phyloP scores from a whole-genome alignment of 1,140 invertebrate species.

The Mercenaria mercenaria region DNA sequence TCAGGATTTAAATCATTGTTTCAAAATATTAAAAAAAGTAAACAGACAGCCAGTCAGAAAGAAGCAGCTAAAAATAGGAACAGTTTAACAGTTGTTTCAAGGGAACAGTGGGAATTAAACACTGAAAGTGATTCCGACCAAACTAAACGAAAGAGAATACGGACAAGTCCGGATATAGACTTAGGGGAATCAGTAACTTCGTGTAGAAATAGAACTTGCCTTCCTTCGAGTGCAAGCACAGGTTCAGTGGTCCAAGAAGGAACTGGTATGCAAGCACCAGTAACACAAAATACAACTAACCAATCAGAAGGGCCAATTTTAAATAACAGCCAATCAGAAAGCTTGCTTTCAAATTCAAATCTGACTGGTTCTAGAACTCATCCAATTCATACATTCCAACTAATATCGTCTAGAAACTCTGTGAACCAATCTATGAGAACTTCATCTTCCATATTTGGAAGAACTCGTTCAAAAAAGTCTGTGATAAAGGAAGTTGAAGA shows the following conservation, averaged over 20 bases:
- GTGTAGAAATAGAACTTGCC: slow-evolving; percentile 18
- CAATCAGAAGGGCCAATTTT: slow-evolving; percentile 13
- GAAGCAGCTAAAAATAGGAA: not conserved
- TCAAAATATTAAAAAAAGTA: slow-evolving; percentile 58
- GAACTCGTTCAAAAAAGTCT: slow-evolving; percentile 51
- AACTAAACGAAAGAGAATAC: slow-evolving; percentile 6
- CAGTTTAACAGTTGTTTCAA: not conserved
- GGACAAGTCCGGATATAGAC: slow-evolving; percentile 49
- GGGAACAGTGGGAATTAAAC: not conserved
- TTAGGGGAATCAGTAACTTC: not conserved
- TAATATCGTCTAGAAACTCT: not conserved
- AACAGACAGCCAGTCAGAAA: not conserved
- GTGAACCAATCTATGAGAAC: not conserved
- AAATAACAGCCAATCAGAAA: slow-evolving; percentile 10
- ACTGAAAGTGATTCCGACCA: slow-evolving; percentile 42
- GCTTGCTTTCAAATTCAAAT: slow-evolving; percentile 2
- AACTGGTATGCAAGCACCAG: not conserved
- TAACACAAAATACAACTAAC: not conserved
- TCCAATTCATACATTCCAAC: slow-evolving; percentile 65
- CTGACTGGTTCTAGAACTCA: slow-evolving; percentile 23
- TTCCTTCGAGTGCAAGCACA: not conserved
- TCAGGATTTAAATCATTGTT: slow-evolving; percentile 54
- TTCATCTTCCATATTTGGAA: slow-evolving; percentile 46
- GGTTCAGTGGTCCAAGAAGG: not conserved
- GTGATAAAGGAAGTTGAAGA: slow-evolving; percentile 65